Percentiles rank a stretch among this genome's conserved stretches.
Evolutionary conservation across 2,113 vertebrate genomes (phyloP).

Genomic region (Phycodurus eques): DNA sequence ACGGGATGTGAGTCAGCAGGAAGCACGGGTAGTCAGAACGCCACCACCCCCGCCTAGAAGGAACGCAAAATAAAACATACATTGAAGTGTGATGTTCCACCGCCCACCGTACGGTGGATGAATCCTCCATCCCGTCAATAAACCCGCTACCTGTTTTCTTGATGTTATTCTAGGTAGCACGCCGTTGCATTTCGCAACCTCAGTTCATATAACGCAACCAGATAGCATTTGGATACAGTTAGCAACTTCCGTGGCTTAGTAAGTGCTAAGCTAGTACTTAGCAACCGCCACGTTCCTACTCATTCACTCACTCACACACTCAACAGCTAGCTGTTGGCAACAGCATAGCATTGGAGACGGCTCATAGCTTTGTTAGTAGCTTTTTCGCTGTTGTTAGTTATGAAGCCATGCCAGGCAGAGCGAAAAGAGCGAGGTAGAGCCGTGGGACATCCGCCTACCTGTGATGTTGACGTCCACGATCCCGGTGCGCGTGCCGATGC

Average conservation of each 20-base stretch:
- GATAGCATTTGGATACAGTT: neutral
- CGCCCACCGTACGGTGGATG: slow-evolving; percentile 33
- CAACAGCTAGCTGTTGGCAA: neutral
- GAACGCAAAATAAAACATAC: slow-evolving; percentile 16
- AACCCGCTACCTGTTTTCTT: slow-evolving; percentile 6
- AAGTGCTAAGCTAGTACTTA: neutral
- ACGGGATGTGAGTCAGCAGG: slow-evolving; percentile 56
- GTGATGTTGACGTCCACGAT: slow-evolving; percentile 95
- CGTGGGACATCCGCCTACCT: slow-evolving; percentile 76
- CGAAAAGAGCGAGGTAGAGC: neutral
- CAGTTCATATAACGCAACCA: too few species aligned
- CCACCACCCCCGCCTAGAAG: slow-evolving; percentile 50
- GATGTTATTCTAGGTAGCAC: slow-evolving; percentile 50
- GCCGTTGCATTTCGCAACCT: too few species aligned
- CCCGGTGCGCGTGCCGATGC: slow-evolving; percentile 89
- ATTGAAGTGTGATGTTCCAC: neutral
- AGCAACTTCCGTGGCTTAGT: neutral
- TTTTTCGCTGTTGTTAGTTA: neutral
- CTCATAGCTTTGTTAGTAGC: neutral
- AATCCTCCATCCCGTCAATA: slow-evolving; percentile 14
- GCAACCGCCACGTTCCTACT: too few species aligned
- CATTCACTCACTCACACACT: neutral
- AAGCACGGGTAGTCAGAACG: slow-evolving; percentile 58
- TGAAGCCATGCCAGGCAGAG: slow-evolving; percentile 25
- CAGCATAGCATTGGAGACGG: neutral